Conservation (phyloP, 1,140 invertebrate species). For the Camponotus floridanus region DNA sequence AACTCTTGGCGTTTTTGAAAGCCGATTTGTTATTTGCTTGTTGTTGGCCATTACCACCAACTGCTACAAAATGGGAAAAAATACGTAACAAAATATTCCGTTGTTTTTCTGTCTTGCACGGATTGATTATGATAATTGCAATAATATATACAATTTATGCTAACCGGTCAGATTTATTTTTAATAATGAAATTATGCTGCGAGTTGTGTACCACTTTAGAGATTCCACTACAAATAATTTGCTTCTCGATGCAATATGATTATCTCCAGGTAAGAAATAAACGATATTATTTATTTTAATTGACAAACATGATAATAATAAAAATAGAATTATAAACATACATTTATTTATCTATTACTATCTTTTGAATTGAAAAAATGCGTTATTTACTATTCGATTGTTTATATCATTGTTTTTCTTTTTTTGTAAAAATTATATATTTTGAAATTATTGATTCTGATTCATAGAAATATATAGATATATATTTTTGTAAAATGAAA, state of each 20-base stretch:
- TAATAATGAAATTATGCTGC: slow-evolving; percentile 50
- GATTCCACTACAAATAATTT: slow-evolving; percentile 51
- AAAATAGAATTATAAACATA: background rate
- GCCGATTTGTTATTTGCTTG: slow-evolving; percentile 50
- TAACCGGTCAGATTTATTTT: slow-evolving; percentile 36
- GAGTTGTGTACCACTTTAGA: slow-evolving; percentile 33
- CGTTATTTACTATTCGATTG: background rate
- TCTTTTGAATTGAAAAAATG: background rate
- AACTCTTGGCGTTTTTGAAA: slow-evolving; percentile 57
- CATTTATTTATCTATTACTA: no score
- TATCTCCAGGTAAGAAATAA: slow-evolving; percentile 58
- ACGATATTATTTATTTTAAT: background rate
- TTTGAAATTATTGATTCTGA: background rate
- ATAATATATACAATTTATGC: slow-evolving; percentile 56
- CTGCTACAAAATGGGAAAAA: slow-evolving; percentile 18
- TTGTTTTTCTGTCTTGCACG: slow-evolving; percentile 24
- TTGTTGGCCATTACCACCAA: slow-evolving; percentile 60
- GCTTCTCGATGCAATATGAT: slow-evolving; percentile 37
- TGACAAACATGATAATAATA: background rate
- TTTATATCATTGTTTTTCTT: no score
- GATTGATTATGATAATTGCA: slow-evolving; percentile 42
- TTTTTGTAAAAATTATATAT: background rate
- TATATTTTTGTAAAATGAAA: background rate
- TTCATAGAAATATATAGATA: background rate
- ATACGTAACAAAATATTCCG: slow-evolving; percentile 48